Evolutionary conservation across 2,888 invertebrate genomes (phyloP).

Genomic region (Tenodera sinensis): DNA sequence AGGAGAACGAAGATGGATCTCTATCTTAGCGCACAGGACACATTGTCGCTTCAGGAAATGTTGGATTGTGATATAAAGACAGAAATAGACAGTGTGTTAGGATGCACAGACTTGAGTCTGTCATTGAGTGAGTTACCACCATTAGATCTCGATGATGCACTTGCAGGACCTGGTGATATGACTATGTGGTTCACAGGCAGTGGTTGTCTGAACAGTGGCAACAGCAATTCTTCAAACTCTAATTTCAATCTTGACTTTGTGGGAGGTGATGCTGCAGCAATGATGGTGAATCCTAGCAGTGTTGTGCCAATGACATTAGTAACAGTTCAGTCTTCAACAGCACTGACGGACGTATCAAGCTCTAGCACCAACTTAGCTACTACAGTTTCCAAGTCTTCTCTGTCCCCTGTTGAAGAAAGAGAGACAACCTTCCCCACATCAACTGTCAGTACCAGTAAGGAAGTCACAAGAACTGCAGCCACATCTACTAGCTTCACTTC

Average conservation of each 20-base stretch:
- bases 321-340: slow-evolving; percentile 20
- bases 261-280: slow-evolving; percentile 67
- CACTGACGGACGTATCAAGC: not conserved
- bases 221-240: slow-evolving; percentile 57
- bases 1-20: slow-evolving; percentile 13
- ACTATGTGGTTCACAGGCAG: slow-evolving; percentile 33
- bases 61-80: slow-evolving; percentile 85
- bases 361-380: not conserved
- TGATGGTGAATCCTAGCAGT: slow-evolving; percentile 87
- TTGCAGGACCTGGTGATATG: slow-evolving; percentile 38
- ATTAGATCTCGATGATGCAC: slow-evolving; percentile 63
- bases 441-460: not conserved
- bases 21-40: slow-evolving; percentile 25
- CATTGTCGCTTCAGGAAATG: slow-evolving; percentile 76
- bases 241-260: slow-evolving; percentile 66
- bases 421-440: not conserved
- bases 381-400: not conserved
- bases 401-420: slow-evolving; percentile 8
- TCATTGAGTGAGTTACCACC: slow-evolving; percentile 53
- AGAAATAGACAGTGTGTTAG: slow-evolving; percentile 74
- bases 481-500: not conserved
- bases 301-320: slow-evolving; percentile 69
- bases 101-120: slow-evolving; percentile 53
- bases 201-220: slow-evolving; percentile 46
- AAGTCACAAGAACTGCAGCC: not conserved